Conservation (phyloP, 1,140 invertebrate genomes). For the Medauroidea extradentata region DNA sequence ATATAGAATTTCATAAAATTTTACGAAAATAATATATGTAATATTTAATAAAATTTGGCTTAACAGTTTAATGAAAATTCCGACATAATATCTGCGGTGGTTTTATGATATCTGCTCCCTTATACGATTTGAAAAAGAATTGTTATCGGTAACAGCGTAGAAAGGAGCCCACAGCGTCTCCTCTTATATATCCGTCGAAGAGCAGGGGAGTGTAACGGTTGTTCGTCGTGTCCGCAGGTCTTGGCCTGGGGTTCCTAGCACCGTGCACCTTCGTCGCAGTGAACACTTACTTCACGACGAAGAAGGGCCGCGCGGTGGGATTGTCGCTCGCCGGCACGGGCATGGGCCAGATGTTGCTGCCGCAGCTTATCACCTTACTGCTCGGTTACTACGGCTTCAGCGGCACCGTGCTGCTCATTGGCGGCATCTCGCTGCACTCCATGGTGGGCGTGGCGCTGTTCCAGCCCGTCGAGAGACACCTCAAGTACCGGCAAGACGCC, state of each 20-base stretch:
- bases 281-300: constrained; percentile 68
- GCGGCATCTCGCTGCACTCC: not conserved
- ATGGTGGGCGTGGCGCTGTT: constrained; percentile 52
- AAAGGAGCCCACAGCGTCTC: too few species aligned
- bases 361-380: constrained; percentile 58
- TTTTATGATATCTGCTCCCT: too few species aligned
- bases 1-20: too few species aligned
- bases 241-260: constrained; percentile 64
- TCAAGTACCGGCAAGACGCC: constrained; percentile 49
- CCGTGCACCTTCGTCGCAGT: constrained; percentile 68
- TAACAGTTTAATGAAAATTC: too few species aligned
- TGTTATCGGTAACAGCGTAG: too few species aligned
- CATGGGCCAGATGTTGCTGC: constrained; percentile 69
- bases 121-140: too few species aligned
- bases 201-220: not conserved
- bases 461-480: constrained; percentile 62
- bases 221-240: constrained; percentile 46
- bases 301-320: constrained; percentile 68
- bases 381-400: constrained; percentile 47
- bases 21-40: too few species aligned
- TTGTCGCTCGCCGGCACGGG: constrained; percentile 70
- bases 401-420: not conserved
- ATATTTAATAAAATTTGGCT: too few species aligned
- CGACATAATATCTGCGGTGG: too few species aligned
- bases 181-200: too few species aligned